Evolutionary conservation across 2,888 invertebrate species (phyloP), one percentile per base, ranked within the genome.

Genomic region (Leptopterna dolabrata): DNA sequence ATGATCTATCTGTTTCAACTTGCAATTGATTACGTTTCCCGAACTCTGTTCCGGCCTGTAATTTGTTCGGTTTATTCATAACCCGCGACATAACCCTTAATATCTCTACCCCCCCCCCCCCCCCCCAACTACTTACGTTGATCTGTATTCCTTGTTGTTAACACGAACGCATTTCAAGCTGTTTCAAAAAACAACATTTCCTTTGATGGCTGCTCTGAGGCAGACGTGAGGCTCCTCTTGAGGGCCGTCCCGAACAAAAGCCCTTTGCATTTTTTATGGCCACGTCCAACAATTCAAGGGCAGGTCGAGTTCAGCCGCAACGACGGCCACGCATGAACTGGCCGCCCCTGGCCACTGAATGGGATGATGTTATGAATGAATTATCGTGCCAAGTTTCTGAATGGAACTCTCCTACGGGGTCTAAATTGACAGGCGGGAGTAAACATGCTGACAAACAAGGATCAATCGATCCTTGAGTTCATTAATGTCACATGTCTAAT

Each of bases 341-440:
- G 55, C 55, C 29, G 36, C 27, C 30, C 30, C 14, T 36, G 71
- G 73, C 73, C 16, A 36, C 36, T 73, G 73, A 73, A 73, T 73
- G 73, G 73, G 41, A 73, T 30, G 73, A 73, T 16, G 30, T 73
- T 73, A 73, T 73, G 73, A 73, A 73, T 73, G 73, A 73, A 73
- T 73, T 73, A 73, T 73, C 36, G 73, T 73, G n/a, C 36, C n/a
- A n/a, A 73, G 36, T 73, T 73, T 14, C 30, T 73, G 73, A 73
- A 73, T 73, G 73, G 73, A 36, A 30, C 16, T 14, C 36, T 73
- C n/a, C 36, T 36, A 16, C 7, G n/a, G 41, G 36, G 73, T 1
- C 13, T 19, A 6, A 16, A 0, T 6, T 41, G 41, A 73, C 73
- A 7, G 71, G 55, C 55, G 63, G n/a, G 11, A 24, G 63, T 13